These are phyloP conservation scores for Paelopatides confundens DNA, from an alignment of 53 echinoderm and acorn worm species.

Conservation along the genomic window DNA sequence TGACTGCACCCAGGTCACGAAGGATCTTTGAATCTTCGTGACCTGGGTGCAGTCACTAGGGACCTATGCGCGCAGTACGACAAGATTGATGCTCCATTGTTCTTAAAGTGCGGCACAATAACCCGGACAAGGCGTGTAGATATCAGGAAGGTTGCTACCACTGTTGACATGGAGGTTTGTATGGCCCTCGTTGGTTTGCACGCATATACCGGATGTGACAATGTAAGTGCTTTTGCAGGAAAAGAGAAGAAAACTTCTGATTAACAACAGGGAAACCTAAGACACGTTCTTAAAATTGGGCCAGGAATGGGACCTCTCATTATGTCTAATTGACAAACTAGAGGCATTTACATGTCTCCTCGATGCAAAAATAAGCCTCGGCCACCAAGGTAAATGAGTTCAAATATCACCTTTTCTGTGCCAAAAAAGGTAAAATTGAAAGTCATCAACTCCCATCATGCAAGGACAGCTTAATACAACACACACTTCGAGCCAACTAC, in stretches of 20 bases:
- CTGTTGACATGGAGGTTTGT: slow-evolving; percentile 28
- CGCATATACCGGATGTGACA: slow-evolving; percentile 52
- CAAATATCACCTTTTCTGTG: too few species aligned
- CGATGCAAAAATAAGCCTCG: neutral
- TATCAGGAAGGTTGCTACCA: too few species aligned
- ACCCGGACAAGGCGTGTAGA: slow-evolving; percentile 16
- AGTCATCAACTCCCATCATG: too few species aligned
- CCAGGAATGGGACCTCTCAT: slow-evolving; percentile 43
- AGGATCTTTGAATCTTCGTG: too few species aligned
- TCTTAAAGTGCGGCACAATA: slow-evolving; percentile 43
- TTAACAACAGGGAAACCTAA: neutral
- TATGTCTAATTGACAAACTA: neutral
- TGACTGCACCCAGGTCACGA: too few species aligned
- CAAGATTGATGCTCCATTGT: slow-evolving; percentile 11
- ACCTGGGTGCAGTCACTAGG: too few species aligned
- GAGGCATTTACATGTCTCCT: too few species aligned
- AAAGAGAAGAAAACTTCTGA: slow-evolving; percentile 50
- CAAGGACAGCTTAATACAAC: slow-evolving; percentile 44
- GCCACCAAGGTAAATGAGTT: slow-evolving; percentile 33
- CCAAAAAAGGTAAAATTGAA: slow-evolving; percentile 43
- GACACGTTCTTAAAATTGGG: too few species aligned
- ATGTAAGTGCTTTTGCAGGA: slow-evolving; percentile 61
- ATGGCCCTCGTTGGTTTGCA: slow-evolving; percentile 40
- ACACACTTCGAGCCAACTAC: slow-evolving; percentile 56
- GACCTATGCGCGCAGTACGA: too few species aligned